A percentile compares a stretch with the other conserved stretches of the same genome.
These are phyloP conservation scores for Drosophila prosaltans DNA, from an alignment of 1,140 invertebrate species.

Conservation along the genomic window DNA sequence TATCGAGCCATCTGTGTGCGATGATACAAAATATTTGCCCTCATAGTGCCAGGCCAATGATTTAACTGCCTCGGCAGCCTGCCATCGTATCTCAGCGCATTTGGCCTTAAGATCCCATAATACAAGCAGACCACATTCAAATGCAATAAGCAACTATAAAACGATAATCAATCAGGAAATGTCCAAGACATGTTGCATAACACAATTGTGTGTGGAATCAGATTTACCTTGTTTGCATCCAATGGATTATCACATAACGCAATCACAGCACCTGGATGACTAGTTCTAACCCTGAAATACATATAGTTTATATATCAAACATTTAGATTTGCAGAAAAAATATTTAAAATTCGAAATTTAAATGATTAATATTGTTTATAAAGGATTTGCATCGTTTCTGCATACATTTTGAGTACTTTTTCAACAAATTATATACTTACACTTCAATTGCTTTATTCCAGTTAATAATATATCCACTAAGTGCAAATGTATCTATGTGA, in stretches of 20 bases:
- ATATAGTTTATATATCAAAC: neutral
- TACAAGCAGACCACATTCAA: constrained; percentile 96
- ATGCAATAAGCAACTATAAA: constrained; percentile 95
- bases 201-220: too few species aligned
- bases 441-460: constrained; percentile 99
- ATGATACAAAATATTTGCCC: constrained; percentile 98
- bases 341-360: too few species aligned
- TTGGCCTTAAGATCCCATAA: constrained; percentile 97
- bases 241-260: constrained; percentile 98
- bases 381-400: too few species aligned
- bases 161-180: too few species aligned
- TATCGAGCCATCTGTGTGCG: constrained; percentile 96
- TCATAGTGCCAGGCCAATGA: constrained; percentile 98
- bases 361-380: too few species aligned
- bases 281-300: constrained; percentile 91
- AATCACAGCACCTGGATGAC: constrained; percentile 96
- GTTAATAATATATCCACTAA: constrained; percentile 99
- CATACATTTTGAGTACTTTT: too few species aligned
- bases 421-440: constrained; percentile 88
- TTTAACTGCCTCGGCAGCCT: constrained; percentile 90
- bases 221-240: constrained; percentile 94
- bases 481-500: constrained; percentile 96
- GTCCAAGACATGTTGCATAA: neutral
- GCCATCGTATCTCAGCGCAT: constrained; percentile 91
- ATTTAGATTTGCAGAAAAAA: too few species aligned